Percentiles rank a stretch among this genome's conserved stretches.
phyloP scores from a whole-genome alignment of 64 coral and sea anemone species.

The Pocillopora verrucosa region DNA sequence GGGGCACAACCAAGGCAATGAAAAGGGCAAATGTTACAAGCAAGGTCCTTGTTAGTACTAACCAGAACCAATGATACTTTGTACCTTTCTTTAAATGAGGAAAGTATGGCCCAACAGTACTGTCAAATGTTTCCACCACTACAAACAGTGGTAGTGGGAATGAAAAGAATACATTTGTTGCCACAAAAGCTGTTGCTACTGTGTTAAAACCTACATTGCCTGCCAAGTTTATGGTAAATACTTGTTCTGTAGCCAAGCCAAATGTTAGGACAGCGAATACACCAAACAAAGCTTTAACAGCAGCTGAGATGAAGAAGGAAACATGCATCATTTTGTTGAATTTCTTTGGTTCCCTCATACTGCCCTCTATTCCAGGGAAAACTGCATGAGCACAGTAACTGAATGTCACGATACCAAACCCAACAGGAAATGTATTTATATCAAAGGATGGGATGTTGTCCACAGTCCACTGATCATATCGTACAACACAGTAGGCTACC shows the following conservation, averaged over 20 bases:
- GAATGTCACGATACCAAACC: slow-evolving; percentile 92
- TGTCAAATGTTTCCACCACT: slow-evolving; percentile 86
- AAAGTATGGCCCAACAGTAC: slow-evolving; percentile 63
- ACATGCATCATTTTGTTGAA: slow-evolving; percentile 88
- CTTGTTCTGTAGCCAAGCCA: slow-evolving; percentile 75
- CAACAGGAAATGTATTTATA: slow-evolving; percentile 75
- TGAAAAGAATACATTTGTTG: slow-evolving; percentile 86
- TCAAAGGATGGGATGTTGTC: slow-evolving; percentile 75
- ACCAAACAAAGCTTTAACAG: slow-evolving; percentile 79
- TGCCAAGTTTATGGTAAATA: slow-evolving; percentile 85
- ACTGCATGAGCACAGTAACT: slow-evolving; percentile 95
- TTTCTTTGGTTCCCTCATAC: slow-evolving; percentile 81
- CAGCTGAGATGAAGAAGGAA: slow-evolving; percentile 78
- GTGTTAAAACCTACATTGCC: slow-evolving; percentile 72
- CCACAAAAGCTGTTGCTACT: slow-evolving; percentile 76
- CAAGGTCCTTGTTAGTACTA: slow-evolving; percentile 63
- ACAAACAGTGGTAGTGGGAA: slow-evolving; percentile 93
- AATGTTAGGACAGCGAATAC: slow-evolving; percentile 83
- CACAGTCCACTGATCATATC: slow-evolving; percentile 47
- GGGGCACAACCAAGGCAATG: slow-evolving; percentile 76
- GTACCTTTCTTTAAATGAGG: slow-evolving; percentile 63
- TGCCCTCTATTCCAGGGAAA: slow-evolving; percentile 91
- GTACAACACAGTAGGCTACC: slow-evolving; percentile 73
- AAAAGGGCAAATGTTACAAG: slow-evolving; percentile 82
- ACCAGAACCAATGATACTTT: slow-evolving; percentile 85